Base-by-base conservation (phyloP, 2,113 vertebrate genomes). In the Oceanodroma tethys region DNA sequence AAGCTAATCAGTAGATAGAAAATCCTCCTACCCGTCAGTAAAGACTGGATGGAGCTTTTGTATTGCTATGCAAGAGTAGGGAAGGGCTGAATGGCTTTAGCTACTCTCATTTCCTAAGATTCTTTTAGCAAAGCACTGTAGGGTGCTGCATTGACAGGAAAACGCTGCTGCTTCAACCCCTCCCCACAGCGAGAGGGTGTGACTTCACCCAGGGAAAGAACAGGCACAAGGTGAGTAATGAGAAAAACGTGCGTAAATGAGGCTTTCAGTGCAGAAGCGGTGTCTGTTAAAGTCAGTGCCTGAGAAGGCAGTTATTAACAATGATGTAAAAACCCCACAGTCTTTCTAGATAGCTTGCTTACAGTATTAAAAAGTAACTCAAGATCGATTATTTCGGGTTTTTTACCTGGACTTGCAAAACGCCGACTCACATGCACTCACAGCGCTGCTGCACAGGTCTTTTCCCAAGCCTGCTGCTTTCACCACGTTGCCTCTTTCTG, bases 351-450 rank as follows among this genome's bases (percentile, higher is more conserved):
- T 8, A 30, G 11, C 26, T 55, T 72, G 26, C n/a, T 50, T 52
- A n/a, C 13, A 42, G 1, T 26, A 79, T 45, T 50, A 55, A 52
- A 74, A 76, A 48, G 18, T 36, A 52, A 60, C 19, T 30, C 29
- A 14, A 10, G 23, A 68, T 81, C 4, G 2, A 50, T 43, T 11
- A 1, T 47, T 59, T 26, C 5, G n/a, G n/a, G n/a, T n/a, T n/a
- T n/a, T n/a, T 18, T 0, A 13, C 30, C 6, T 15, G 52, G 23
- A 6, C 10, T 52, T 7, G 14, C 10, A 56, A n/a, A 32, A 47
- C 0, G 3, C 63, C 26, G 29, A 14, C 45, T 38, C 5, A 1
- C 16, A 11, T 0, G 16, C 26, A 1, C 20, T 40, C 58, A 6
- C 14, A 26, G 45, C 0, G 0, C 13, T 20, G 67, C 12, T 4